Evolutionary conservation across 2,797 vertebrate genomes (phyloP).

Genomic region (Miichthys miiuy): DNA sequence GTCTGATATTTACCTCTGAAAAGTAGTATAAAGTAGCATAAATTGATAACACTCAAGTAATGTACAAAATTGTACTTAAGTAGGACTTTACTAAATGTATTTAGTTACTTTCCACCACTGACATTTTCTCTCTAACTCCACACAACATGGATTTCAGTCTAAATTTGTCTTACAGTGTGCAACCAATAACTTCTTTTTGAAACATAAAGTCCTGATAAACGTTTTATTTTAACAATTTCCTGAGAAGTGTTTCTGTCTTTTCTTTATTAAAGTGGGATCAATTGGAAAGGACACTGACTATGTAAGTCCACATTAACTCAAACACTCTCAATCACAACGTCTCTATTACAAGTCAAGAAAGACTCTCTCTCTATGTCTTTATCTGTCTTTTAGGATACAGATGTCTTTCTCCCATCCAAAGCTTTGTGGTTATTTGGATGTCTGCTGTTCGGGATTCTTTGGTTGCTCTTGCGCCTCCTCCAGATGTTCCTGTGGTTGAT

Average conservation of each 20-base stretch:
- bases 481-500: constrained; percentile 13
- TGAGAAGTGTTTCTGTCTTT: neutral
- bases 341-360: neutral
- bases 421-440: neutral
- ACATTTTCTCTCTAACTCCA: too few species aligned
- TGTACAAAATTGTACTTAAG: too few species aligned
- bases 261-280: neutral
- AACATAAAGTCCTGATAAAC: too few species aligned
- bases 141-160: too few species aligned
- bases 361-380: neutral
- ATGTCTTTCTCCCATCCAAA: neutral
- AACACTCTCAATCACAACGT: neutral
- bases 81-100: too few species aligned
- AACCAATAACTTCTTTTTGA: too few species aligned
- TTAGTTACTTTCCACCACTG: too few species aligned
- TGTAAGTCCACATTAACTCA: neutral
- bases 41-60: too few species aligned
- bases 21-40: too few species aligned
- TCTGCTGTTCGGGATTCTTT: constrained; percentile 18
- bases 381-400: constrained; percentile 5
- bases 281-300: neutral
- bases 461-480: constrained; percentile 26
- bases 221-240: too few species aligned
- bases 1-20: too few species aligned
- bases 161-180: too few species aligned